phyloP scores from a whole-genome alignment of 2,888 invertebrate species.

The Ennomos fuscantarius region DNA sequence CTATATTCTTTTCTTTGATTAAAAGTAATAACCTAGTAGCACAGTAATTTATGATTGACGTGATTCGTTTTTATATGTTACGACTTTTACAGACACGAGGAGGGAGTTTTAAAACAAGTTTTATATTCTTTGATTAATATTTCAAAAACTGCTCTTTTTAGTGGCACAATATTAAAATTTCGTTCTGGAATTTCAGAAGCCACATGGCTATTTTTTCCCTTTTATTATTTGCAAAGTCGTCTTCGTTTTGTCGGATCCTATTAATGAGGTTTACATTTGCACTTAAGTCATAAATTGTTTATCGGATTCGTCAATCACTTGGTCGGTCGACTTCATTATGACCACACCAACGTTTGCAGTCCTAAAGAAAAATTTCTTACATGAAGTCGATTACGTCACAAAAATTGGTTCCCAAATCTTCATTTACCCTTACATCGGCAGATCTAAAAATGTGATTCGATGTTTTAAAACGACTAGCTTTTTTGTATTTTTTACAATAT shows the following conservation, averaged over 20 bases:
- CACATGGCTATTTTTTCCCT: no score
- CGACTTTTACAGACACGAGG: constrained; percentile 9
- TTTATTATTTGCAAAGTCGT: no score
- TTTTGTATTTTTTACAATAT: constrained; percentile 53
- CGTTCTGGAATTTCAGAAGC: no score
- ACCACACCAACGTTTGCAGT: constrained; percentile 38
- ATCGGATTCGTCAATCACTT: no score
- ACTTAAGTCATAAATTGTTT: no score
- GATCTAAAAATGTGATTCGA: constrained; percentile 44
- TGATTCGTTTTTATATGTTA: constrained; percentile 15
- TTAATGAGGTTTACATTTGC: no score
- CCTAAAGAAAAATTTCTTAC: constrained; percentile 50
- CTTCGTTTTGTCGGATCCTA: no score
- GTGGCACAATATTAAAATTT: no score
- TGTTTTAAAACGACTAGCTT: constrained; percentile 49
- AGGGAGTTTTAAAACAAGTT: no score
- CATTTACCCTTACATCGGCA: constrained; percentile 61
- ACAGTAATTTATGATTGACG: constrained; percentile 35
- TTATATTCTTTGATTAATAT: no score
- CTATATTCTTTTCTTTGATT: constrained; percentile 1
- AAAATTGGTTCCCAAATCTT: constrained; percentile 58
- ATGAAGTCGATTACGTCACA: constrained; percentile 56
- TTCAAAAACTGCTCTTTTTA: no score
- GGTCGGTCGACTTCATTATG: constrained; percentile 13
- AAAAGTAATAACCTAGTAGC: constrained; percentile 20